phyloP scores from a whole-genome alignment of 2,888 invertebrate genomes.

The Rotaria magnacalcarata region DNA sequence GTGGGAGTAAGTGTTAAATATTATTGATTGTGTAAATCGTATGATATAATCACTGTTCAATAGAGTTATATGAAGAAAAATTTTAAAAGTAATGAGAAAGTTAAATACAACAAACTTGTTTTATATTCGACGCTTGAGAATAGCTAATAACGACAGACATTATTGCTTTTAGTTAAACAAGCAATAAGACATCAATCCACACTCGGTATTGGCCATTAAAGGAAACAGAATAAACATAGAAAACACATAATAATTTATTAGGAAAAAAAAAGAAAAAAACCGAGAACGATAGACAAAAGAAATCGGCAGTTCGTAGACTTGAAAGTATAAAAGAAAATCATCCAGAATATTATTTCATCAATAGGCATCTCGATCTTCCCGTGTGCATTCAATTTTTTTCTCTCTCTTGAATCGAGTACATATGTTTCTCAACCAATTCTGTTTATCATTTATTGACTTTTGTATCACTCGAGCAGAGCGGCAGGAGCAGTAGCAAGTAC shows the following conservation, averaged over 20 bases:
- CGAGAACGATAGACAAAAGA: neutral
- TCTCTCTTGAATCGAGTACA: neutral
- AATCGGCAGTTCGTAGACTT: neutral
- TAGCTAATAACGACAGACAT: neutral
- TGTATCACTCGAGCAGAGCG: neutral
- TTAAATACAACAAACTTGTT: neutral
- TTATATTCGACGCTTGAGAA: neutral
- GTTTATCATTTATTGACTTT: neutral
- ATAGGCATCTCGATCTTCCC: neutral
- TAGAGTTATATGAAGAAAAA: neutral
- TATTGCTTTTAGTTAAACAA: neutral
- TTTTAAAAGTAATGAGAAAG: neutral
- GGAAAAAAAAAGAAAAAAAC: neutral
- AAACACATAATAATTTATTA: constrained; percentile 24
- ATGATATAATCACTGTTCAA: neutral
- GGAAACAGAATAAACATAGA: constrained; percentile 13
- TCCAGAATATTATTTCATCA: neutral
- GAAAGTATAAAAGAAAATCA: neutral
- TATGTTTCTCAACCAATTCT: neutral
- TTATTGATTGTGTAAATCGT: neutral
- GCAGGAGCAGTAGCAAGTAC: neutral
- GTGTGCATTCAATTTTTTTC: neutral
- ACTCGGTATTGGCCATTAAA: neutral
- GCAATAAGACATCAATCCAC: neutral
- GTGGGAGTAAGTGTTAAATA: constrained; percentile 9